A percentile compares a stretch with the other conserved stretches of the same genome.
Conservation (phyloP, 2,113 vertebrate species). For the Callaeas wilsoni region DNA sequence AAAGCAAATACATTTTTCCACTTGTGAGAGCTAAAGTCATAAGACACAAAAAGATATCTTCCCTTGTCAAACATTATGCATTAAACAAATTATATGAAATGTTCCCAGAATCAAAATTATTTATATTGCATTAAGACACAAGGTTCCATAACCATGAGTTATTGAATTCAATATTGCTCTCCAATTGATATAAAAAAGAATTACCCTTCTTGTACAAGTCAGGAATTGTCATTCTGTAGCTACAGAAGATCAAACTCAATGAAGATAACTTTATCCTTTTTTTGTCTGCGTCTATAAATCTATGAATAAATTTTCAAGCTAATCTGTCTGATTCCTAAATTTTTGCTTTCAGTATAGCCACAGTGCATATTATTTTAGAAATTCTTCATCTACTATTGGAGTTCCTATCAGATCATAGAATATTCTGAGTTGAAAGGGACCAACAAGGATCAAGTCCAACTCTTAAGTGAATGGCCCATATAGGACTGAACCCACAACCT, state of each 20-base stretch:
- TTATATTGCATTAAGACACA: not conserved
- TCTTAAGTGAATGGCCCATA: not conserved
- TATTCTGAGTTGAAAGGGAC: not conserved
- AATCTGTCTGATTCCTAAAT: not conserved
- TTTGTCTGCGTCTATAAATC: not conserved
- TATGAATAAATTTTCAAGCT: not conserved
- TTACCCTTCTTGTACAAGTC: not conserved
- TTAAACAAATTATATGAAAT: not conserved
- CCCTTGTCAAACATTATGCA: not conserved
- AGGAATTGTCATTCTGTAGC: not conserved
- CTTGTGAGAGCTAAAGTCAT: not conserved
- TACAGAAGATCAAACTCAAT: not conserved
- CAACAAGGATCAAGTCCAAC: not conserved
- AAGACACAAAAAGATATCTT: not conserved
- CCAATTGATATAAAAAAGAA: not conserved
- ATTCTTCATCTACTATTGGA: not conserved
- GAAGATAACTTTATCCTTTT: not conserved
- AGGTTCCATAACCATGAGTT: not conserved
- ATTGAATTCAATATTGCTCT: not conserved
- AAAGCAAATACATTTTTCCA: not conserved
- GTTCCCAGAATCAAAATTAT: not conserved
- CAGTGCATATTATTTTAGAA: not conserved
- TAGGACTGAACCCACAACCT: not conserved
- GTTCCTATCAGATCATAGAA: not conserved
- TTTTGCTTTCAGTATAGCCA: not conserved